Evolutionary conservation across 1,140 invertebrate species (phyloP), one percentile per base, ranked within the genome.

Genomic region (Aphelinus atriplicis): DNA sequence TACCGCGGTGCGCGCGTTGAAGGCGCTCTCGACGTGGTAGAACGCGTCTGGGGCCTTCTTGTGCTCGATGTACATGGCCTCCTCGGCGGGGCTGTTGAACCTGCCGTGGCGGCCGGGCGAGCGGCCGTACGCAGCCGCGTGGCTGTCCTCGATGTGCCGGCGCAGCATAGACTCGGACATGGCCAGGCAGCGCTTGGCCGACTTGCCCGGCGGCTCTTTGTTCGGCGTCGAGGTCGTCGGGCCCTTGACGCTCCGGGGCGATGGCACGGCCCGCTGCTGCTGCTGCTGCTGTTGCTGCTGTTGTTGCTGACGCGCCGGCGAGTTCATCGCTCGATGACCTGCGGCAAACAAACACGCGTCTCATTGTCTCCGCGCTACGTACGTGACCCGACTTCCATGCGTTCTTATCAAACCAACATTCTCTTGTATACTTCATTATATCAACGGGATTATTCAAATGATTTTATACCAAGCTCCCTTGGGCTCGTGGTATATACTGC

Each of bases 1-100:
- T 45, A 88, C 87, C 7, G 87, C 87, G 42, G 87, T 88, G 78
- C 87, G 84, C 0, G 87, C 86, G 42, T 88, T 85, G 66, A 88
- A 88, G 2, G 87, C 86, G 67, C 83, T 87, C 65, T 88, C 87
- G 2, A 86, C 84, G 43, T 85, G 81, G 57, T 87, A 87, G 3
- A 76, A 76, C 0, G 60, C 7, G 47, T 26, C n/a, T 77, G 80
- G 58, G 61, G 81, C 67, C 81, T 80, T 70, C 81, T 84, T 58
- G 80, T 84, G 62, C 81, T 76, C 7, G 64, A 57, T 4, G 67
- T 72, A 71, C 79, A 79, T 45, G 81, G 66, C 67, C 55, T 64
- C 61, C 1, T 57, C 83, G 0, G 85, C 82, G 7, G 85, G 84
- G 72, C 78, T 80, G 3, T 83, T 74, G n/a, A 86, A 80, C 81